Evolutionary conservation across 2,797 vertebrate species (phyloP).

Genomic region (Loris lydekkerianus): DNA sequence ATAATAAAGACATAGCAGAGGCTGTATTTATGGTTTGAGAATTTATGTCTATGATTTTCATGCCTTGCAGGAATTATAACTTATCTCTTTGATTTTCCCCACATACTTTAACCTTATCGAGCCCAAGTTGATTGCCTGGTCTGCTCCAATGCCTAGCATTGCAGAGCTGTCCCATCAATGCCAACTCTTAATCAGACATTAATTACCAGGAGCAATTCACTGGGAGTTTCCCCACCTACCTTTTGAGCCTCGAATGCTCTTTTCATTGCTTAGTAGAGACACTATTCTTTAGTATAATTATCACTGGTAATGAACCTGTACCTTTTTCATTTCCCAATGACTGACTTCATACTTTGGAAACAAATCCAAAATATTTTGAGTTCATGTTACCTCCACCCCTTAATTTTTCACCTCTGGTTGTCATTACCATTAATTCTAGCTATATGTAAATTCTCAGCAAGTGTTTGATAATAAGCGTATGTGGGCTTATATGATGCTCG

Average conservation of each 20-base stretch:
- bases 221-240: background rate
- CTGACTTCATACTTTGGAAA: background rate
- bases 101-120: background rate
- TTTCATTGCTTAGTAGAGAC: background rate
- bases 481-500: background rate
- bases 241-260: background rate
- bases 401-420: background rate
- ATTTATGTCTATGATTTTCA: background rate
- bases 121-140: background rate
- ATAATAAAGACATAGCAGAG: background rate
- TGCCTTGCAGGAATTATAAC: background rate
- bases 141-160: background rate
- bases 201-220: background rate
- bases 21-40: background rate
- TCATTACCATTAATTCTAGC: background rate
- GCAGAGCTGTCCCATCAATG: background rate
- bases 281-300: background rate
- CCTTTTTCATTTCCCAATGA: background rate
- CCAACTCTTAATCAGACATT: background rate
- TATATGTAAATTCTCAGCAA: background rate
- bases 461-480: background rate
- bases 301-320: background rate
- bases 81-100: background rate
- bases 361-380: background rate
- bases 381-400: background rate